phyloP scores from a whole-genome alignment of 1,140 invertebrate genomes.

The Zaprionus tsacasi region DNA sequence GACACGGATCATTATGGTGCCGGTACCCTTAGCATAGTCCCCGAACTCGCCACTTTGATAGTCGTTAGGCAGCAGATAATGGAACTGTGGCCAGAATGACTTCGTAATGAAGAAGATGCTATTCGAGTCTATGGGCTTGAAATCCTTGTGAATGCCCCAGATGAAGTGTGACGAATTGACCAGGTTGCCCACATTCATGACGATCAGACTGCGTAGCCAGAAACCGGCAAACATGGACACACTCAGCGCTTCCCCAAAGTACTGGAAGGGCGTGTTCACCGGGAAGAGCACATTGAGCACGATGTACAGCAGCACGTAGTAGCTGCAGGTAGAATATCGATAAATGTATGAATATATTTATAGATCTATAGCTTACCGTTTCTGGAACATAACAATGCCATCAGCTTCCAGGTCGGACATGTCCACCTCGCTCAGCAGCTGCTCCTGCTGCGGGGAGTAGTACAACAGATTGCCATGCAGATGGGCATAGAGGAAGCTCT shows the following conservation, averaged over 20 bases:
- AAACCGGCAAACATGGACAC: constrained; percentile 88
- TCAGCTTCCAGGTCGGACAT: constrained; percentile 94
- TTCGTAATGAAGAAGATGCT: constrained; percentile 89
- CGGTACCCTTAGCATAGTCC: constrained; percentile 87
- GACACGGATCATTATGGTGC: constrained; percentile 88
- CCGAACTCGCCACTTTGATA: constrained; percentile 92
- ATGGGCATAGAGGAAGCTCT: constrained; percentile 95
- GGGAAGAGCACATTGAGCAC: constrained; percentile 89
- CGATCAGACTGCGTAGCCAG: constrained; percentile 87
- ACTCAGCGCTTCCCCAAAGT: constrained; percentile 88
- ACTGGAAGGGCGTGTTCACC: constrained; percentile 89
- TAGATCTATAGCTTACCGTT: constrained; percentile 85
- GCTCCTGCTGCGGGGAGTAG: constrained; percentile 89
- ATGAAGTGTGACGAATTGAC: constrained; percentile 89
- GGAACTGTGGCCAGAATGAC: constrained; percentile 91
- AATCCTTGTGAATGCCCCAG: constrained; percentile 89
- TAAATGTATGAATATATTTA: too few species aligned
- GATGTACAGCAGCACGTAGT: constrained; percentile 89
- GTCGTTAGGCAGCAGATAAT: constrained; percentile 90
- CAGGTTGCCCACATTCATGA: constrained; percentile 87
- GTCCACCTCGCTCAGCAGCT: constrained; percentile 90
- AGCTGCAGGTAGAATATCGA: too few species aligned
- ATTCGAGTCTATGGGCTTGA: constrained; percentile 90
- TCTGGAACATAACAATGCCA: constrained; percentile 93
- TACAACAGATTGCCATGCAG: constrained; percentile 88